Evolutionary conservation across 1,140 invertebrate genomes (phyloP).

Genomic region (Eciton burchellii): DNA sequence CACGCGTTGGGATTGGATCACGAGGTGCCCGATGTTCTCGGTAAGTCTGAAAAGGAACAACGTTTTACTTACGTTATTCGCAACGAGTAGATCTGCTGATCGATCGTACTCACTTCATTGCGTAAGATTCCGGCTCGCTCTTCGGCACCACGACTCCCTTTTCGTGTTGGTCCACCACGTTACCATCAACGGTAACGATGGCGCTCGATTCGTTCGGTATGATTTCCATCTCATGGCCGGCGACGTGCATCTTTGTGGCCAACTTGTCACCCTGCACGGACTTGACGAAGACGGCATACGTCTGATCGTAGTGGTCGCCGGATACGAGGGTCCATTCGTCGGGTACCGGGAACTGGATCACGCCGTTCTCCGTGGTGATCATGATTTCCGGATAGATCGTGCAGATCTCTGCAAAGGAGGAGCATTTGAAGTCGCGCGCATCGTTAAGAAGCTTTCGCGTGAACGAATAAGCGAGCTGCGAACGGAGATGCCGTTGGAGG

Average conservation of each 20-base stretch:
- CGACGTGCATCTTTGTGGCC: constrained; percentile 63
- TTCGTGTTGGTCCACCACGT: constrained; percentile 58
- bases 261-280: constrained; percentile 60
- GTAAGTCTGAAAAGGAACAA: constrained; percentile 59
- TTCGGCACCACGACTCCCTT: constrained; percentile 67
- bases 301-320: constrained; percentile 60
- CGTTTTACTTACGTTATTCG: not conserved
- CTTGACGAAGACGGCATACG: constrained; percentile 74
- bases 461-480: not conserved
- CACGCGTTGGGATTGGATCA: constrained; percentile 52
- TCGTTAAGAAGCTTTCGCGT: not conserved
- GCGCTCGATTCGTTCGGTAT: constrained; percentile 31
- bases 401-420: constrained; percentile 70
- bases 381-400: constrained; percentile 69
- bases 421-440: not conserved
- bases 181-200: constrained; percentile 65
- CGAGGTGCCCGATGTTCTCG: constrained; percentile 45
- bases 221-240: constrained; percentile 68
- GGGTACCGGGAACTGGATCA: constrained; percentile 60
- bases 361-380: constrained; percentile 67
- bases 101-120: constrained; percentile 66
- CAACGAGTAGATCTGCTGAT: not conserved
- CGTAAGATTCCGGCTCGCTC: constrained; percentile 35
- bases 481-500: not conserved
- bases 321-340: constrained; percentile 74